These are phyloP conservation scores for Heliocidaris erythrogramma DNA, from an alignment of 35 echinoderm and acorn worm genomes.

Conservation along the genomic window DNA sequence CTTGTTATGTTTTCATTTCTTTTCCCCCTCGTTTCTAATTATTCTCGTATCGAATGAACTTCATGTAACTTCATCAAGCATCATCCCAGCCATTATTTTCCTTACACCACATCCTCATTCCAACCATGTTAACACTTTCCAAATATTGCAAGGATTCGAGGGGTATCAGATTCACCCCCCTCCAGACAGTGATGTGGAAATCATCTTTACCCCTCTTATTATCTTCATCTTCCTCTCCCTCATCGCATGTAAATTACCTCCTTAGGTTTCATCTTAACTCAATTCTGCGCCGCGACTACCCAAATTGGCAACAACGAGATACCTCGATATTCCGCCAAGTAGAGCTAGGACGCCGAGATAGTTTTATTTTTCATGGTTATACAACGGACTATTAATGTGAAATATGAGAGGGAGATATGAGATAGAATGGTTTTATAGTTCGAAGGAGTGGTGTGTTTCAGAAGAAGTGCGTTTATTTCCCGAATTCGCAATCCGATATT, in stretches of 20 bases:
- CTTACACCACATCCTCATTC: not conserved
- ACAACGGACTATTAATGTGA: not conserved
- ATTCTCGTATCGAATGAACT: not conserved
- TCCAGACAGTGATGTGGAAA: constrained; percentile 27
- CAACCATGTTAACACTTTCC: constrained; percentile 25
- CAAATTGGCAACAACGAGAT: constrained; percentile 17
- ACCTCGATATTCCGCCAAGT: not conserved
- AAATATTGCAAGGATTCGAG: not conserved
- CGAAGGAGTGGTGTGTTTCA: not conserved
- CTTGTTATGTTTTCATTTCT: not conserved
- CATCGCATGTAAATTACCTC: constrained; percentile 41
- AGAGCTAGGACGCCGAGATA: not conserved
- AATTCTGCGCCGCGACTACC: constrained; percentile 19
- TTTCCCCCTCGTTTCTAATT: not conserved
- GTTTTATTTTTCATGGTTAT: not conserved
- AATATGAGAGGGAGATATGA: not conserved
- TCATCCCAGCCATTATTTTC: not conserved
- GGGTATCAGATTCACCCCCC: constrained; percentile 30
- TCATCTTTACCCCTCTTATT: constrained; percentile 31
- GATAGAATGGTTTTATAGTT: not conserved
- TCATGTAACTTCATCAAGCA: not conserved
- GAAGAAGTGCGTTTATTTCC: not conserved
- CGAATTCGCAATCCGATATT: not conserved
- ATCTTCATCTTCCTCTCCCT: constrained; percentile 12
- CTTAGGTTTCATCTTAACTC: constrained; percentile 37